Base-by-base conservation (phyloP, 2,113 vertebrate species). In the Vanacampus margaritifer region DNA sequence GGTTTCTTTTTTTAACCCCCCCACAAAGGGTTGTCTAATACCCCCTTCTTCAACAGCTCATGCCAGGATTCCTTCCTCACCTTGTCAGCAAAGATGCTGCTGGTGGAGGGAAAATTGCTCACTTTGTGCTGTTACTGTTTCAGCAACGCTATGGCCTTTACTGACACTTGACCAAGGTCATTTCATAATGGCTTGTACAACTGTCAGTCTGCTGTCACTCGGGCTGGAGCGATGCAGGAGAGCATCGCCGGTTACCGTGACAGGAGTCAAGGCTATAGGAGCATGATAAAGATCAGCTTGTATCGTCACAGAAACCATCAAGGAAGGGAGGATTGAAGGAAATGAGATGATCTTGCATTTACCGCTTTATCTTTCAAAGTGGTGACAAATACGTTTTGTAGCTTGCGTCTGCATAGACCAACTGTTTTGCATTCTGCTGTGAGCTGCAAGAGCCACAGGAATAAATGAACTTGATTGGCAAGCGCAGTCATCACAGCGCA, bases 111-210 rank as follows among this genome's bases (percentile, higher is more conserved):
- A 82, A 84, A 86, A 89, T 82, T 74, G 85, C 85, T 86, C 86
- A 88, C 79, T 88, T 78, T 83, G 73, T 79, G 82, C 80, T 75
- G 79, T 86, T 86, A 79, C 68, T 80, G 80, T 86, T 90, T 88
- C 86, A 75, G 81, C 74, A 70, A 75, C 48, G 39, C 67, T 65
- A 73, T 75, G 65, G 78, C 66, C 70, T 61, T n/a, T 24, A 60
- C 81, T 82, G 86, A 89, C 78, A 81, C 81, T 57, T 73, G 71
- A 86, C 83, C 89, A 92, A 91, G 90, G 91, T 92, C 87, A 87
- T 87, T 80, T 88, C 72, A 83, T 88, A 86, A 88, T 84, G 78
- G 78, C 68, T 68, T 79, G 80, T 89, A 83, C 84, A 74, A 75
- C 87, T 85, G 86, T 79, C 86, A 86, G 83, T 88, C 79, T 59